Conservation (phyloP, 1,140 invertebrate genomes). For the Rhysida immarginata region DNA sequence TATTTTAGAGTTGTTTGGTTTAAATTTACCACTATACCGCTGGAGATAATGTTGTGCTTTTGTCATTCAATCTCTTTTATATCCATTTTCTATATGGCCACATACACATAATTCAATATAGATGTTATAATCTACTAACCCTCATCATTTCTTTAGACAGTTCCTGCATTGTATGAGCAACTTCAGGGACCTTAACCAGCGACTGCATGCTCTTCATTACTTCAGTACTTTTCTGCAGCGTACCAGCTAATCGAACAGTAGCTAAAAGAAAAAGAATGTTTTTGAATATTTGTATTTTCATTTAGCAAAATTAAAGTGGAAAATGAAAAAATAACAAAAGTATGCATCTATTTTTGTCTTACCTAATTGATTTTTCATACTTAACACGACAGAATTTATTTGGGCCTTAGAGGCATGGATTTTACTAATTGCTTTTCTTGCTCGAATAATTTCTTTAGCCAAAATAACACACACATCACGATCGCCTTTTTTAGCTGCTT, state of each 20-base stretch:
- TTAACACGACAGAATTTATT: conserved; percentile 86
- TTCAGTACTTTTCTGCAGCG: conserved; percentile 81
- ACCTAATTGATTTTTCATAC: conserved; percentile 97
- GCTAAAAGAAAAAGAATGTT: conserved; percentile 35
- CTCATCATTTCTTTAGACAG: conserved; percentile 98
- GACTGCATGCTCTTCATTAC: conserved; percentile 96
- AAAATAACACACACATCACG: conserved; percentile 85
- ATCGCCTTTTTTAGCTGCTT: conserved; percentile 90
- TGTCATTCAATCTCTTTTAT: too few species aligned
- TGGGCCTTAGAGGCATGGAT: conserved; percentile 95
- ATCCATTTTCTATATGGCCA: too few species aligned
- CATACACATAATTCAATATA: too few species aligned
- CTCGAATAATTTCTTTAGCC: conserved; percentile 86
- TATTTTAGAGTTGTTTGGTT: too few species aligned
- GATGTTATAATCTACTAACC: too few species aligned
- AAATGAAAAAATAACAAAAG: not conserved
- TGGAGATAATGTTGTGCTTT: too few species aligned
- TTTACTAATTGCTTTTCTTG: conserved; percentile 76
- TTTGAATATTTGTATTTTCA: not conserved
- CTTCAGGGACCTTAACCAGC: conserved; percentile 75
- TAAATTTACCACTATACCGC: too few species aligned
- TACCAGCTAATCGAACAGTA: conserved; percentile 73
- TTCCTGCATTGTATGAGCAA: conserved; percentile 90
- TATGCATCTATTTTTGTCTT: too few species aligned
- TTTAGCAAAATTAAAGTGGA: not conserved